A percentile compares a stretch with the other conserved stretches of the same genome.
Conservation (phyloP, 2,113 vertebrate genomes). For the Charina bottae region DNA sequence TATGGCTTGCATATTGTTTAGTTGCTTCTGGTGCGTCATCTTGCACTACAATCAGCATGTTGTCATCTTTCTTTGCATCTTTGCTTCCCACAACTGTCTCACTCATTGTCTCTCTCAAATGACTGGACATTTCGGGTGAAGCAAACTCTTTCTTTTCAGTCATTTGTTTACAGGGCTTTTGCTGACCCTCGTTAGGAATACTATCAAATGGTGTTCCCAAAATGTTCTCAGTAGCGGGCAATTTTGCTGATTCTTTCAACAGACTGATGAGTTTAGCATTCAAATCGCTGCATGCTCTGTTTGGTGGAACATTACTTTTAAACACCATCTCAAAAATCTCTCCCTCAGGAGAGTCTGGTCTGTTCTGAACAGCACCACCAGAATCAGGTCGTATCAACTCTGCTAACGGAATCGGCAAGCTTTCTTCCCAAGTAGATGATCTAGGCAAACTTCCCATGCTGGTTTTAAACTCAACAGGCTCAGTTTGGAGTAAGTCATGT, state of each 20-base stretch:
- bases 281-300: conserved; percentile 8
- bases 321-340: conserved; percentile 58
- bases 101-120: background rate
- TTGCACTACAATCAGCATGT: background rate
- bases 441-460: conserved; percentile 5
- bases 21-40: background rate
- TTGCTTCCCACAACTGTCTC: background rate
- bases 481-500: background rate
- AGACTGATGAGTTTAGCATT: conserved; percentile 39
- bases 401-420: background rate
- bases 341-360: background rate
- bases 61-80: conserved; percentile 7
- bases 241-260: conserved; percentile 27
- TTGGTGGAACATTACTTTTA: conserved; percentile 43
- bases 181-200: conserved; percentile 5
- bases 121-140: background rate
- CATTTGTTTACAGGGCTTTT: conserved; percentile 11
- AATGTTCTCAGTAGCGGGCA: background rate
- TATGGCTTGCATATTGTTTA: background rate
- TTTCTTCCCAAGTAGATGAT: conserved; percentile 24
- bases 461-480: conserved; percentile 28
- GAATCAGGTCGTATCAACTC: conserved; percentile 2
- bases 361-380: conserved; percentile 5
- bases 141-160: background rate
- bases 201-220: background rate